Conservation (phyloP, 2,113 vertebrate genomes). For the Calidris pugnax region DNA sequence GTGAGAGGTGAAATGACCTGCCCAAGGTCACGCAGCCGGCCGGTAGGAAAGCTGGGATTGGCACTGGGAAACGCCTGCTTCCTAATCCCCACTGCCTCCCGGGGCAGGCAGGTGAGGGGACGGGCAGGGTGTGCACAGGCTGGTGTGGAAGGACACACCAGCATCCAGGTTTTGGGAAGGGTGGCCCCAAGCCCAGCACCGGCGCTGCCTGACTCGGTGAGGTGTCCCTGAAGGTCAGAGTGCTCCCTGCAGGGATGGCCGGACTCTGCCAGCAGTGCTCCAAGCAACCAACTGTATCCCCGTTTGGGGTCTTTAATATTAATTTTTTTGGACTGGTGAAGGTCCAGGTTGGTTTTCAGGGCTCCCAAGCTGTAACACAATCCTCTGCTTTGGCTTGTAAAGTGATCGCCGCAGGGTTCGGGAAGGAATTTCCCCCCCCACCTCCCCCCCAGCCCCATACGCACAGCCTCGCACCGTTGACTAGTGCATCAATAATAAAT, state of each 20-base stretch:
- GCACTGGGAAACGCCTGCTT: not conserved
- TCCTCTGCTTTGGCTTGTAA: constrained; percentile 44
- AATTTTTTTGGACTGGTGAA: not conserved
- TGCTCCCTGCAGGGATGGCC: not conserved
- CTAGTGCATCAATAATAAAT: constrained; percentile 54
- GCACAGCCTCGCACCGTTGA: not conserved
- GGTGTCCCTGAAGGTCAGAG: constrained; percentile 43
- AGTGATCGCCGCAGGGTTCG: constrained; percentile 39
- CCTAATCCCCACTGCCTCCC: not conserved
- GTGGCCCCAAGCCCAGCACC: rapidly evolving
- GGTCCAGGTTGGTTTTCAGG: not conserved
- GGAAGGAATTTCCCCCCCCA: constrained; percentile 30
- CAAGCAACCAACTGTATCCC: not conserved
- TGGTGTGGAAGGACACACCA: rapidly evolving
- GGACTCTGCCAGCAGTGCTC: not conserved
- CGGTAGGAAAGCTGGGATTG: not conserved
- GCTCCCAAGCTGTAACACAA: constrained; percentile 43
- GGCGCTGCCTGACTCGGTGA: not conserved
- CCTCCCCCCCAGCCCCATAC: not conserved
- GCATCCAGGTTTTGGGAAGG: not conserved
- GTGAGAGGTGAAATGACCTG: constrained; percentile 18
- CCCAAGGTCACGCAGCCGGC: constrained; percentile 13
- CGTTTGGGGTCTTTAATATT: not conserved
- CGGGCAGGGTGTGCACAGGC: not conserved
- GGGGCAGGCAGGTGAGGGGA: not conserved